These are phyloP conservation scores for Capricornis sumatraensis DNA, from an alignment of 2,113 vertebrate species.

Conservation along the genomic window DNA sequence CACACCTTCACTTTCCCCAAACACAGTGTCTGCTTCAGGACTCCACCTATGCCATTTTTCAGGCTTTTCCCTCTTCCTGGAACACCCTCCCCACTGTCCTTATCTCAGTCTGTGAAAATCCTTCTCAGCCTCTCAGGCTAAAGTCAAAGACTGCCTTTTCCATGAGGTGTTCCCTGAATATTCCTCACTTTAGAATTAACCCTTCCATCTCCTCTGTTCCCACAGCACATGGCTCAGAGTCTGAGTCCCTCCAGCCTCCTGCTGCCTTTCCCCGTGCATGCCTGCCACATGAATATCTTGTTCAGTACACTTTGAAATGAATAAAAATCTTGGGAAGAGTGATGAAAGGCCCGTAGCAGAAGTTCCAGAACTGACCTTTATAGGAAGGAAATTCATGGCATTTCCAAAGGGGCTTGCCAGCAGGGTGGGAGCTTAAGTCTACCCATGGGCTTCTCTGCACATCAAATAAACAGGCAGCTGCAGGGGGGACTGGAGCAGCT, in stretches of 20 bases:
- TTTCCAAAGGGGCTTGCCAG: neutral
- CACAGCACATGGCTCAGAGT: neutral
- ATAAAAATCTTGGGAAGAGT: neutral
- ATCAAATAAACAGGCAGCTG: neutral
- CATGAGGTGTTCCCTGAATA: neutral
- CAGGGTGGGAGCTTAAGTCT: neutral
- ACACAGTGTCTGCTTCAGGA: neutral
- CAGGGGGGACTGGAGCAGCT: neutral
- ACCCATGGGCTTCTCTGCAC: neutral
- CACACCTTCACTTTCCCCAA: neutral
- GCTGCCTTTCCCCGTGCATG: neutral
- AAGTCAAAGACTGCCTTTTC: constrained; percentile 3
- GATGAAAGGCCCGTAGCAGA: neutral
- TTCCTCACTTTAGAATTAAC: neutral
- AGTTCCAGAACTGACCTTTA: neutral
- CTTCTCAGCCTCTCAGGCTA: neutral
- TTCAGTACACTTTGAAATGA: neutral
- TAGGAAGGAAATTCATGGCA: neutral
- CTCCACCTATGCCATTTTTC: neutral
- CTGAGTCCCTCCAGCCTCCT: neutral
- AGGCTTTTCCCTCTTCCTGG: neutral
- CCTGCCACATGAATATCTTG: neutral
- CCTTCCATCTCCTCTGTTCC: neutral
- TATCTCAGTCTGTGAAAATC: neutral
- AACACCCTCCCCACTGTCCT: neutral